A percentile compares a stretch with the other conserved stretches of the same genome.
phyloP scores from a whole-genome alignment of 1,140 invertebrate species.

The Arctopsyche grandis region DNA sequence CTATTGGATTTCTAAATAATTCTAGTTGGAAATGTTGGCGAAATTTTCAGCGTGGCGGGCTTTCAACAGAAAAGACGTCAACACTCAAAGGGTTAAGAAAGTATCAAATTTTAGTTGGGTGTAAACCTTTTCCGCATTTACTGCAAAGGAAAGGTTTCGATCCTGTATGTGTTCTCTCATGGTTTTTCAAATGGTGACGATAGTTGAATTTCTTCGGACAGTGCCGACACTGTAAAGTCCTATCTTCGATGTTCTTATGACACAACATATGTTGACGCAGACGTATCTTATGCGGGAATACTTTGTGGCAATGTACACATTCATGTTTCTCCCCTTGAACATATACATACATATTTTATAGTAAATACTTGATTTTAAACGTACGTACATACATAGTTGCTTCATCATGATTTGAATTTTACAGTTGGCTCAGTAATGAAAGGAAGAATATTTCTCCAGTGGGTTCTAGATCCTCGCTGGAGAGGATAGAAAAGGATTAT shows the following conservation, averaged over 20 bases:
- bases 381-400: no score
- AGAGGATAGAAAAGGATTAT: no score
- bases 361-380: background rate
- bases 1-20: no score
- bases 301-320: conserved; percentile 42
- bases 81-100: no score
- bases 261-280: conserved; percentile 41
- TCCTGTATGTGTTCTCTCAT: conserved; percentile 47
- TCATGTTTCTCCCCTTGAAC: conserved; percentile 43
- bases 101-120: no score
- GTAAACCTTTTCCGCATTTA: conserved; percentile 46
- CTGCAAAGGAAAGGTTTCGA: conserved; percentile 46
- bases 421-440: no score
- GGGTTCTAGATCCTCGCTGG: no score
- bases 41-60: no score
- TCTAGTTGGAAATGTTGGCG: no score
- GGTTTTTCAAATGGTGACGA: conserved; percentile 47
- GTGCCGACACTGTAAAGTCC: conserved; percentile 38
- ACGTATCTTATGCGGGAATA: conserved; percentile 42
- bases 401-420: no score
- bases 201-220: conserved; percentile 49
- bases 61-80: no score
- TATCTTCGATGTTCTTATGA: conserved; percentile 37
- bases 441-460: no score
- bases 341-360: background rate